Percentiles rank a stretch among this genome's conserved stretches.
These are phyloP conservation scores for Vireo griseus DNA, from an alignment of 2,797 vertebrate genomes.

Conservation along the genomic window DNA sequence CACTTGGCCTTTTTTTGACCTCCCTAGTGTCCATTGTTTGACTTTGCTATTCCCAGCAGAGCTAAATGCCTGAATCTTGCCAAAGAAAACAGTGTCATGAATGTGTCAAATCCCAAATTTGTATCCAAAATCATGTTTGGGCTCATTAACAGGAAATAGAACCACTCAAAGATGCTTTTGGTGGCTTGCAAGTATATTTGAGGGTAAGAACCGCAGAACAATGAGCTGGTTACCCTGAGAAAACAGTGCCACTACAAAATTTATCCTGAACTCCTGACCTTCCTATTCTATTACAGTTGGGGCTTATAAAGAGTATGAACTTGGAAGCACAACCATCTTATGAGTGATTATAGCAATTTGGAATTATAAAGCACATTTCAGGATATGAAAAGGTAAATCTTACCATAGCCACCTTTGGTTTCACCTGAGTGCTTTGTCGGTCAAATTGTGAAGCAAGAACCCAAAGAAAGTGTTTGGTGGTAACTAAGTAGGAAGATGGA, in stretches of 20 bases:
- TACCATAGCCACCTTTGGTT: neutral
- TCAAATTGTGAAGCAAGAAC: neutral
- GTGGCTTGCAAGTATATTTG: neutral
- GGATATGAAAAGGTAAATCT: neutral
- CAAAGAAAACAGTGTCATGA: constrained; percentile 10
- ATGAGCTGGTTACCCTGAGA: neutral
- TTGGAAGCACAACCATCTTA: neutral
- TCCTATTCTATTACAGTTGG: neutral
- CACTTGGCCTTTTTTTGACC: constrained; percentile 41
- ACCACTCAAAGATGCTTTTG: neutral
- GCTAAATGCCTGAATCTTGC: constrained; percentile 13
- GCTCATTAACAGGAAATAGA: constrained; percentile 6
- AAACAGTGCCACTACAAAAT: neutral
- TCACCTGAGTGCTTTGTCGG: neutral
- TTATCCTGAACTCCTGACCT: neutral
- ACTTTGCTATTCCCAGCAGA: neutral
- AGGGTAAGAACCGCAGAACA: neutral
- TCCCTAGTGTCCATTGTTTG: constrained; percentile 25
- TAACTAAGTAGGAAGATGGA: neutral
- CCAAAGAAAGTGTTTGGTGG: neutral
- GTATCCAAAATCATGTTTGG: neutral
- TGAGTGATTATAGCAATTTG: neutral
- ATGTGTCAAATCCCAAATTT: neutral
- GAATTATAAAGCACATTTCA: neutral
- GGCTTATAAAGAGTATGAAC: neutral